phyloP scores from a whole-genome alignment of 2,113 vertebrate genomes.

The Chloropsis hardwickii region DNA sequence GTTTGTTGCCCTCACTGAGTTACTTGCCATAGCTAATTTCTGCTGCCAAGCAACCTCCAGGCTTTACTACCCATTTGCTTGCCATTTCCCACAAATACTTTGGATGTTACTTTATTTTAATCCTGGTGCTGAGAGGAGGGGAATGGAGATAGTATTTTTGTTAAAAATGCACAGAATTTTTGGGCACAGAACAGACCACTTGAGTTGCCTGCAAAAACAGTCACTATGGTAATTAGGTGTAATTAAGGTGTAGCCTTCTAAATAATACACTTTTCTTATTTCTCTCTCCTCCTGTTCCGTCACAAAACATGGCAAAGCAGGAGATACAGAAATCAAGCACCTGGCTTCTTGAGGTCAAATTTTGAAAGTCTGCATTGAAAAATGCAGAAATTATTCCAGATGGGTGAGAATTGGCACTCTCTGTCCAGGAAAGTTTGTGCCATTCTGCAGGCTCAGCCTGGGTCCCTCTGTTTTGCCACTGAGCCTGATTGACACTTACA shows the following conservation, averaged over 20 bases:
- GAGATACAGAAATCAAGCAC: slow-evolving; percentile 1
- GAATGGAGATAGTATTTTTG: background rate
- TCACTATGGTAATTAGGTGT: background rate
- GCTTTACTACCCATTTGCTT: background rate
- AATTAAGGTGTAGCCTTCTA: background rate
- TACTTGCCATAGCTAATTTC: background rate
- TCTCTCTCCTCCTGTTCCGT: background rate
- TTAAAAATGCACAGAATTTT: slow-evolving; percentile 14
- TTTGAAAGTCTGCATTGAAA: background rate
- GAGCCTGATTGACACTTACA: slow-evolving; percentile 65
- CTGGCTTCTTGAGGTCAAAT: background rate
- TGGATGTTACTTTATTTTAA: background rate
- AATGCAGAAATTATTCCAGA: background rate
- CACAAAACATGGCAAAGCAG: background rate
- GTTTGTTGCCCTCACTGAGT: slow-evolving; percentile 4
- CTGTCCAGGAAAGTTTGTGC: slow-evolving; percentile 8
- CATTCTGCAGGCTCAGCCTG: slow-evolving; percentile 54
- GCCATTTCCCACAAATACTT: slow-evolving; percentile 7
- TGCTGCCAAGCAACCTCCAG: background rate
- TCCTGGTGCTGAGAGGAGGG: background rate
- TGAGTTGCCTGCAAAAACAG: background rate
- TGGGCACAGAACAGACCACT: background rate
- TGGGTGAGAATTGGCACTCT: slow-evolving; percentile 2
- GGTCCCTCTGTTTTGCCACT: slow-evolving; percentile 40
- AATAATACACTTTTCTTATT: background rate